phyloP scores from a whole-genome alignment of 2,888 invertebrate species.

The Ophion obscuratus region DNA sequence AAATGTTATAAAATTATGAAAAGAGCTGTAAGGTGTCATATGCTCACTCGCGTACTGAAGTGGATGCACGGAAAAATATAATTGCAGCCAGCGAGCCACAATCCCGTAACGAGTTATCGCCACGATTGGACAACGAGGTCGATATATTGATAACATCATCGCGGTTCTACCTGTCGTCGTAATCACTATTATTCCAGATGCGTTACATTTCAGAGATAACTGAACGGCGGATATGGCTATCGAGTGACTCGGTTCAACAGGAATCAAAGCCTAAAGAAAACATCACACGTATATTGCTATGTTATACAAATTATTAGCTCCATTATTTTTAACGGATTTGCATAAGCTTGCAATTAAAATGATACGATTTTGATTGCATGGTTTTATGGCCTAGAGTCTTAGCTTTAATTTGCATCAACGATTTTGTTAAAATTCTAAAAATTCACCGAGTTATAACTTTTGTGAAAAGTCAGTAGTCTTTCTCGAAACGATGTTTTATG shows the following conservation, averaged over 20 bases:
- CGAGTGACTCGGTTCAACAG: conserved; percentile 89
- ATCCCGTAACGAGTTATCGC: conserved; percentile 88
- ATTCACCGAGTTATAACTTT: no score
- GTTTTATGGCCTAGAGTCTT: no score
- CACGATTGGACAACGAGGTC: conserved; percentile 90
- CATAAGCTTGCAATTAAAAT: no score
- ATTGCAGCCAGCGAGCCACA: conserved; percentile 88
- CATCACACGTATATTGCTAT: conserved; percentile 14
- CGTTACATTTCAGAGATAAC: conserved; percentile 89
- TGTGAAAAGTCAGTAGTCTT: no score
- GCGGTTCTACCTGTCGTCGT: conserved; percentile 88
- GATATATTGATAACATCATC: conserved; percentile 87
- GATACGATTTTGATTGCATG: not conserved
- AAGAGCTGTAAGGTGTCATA: conserved; percentile 3
- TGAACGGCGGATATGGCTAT: conserved; percentile 90
- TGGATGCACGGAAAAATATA: conserved; percentile 89
- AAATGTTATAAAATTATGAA: not conserved
- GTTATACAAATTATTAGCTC: no score
- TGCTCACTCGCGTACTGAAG: conserved; percentile 87
- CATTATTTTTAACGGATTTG: no score
- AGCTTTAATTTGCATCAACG: no score
- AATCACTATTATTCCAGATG: conserved; percentile 89
- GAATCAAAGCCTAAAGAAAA: conserved; percentile 83
- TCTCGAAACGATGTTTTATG: no score
- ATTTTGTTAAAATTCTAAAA: no score